Conservation (phyloP, 23 tunicate genomes). For the Aplidium turbinatum region DNA sequence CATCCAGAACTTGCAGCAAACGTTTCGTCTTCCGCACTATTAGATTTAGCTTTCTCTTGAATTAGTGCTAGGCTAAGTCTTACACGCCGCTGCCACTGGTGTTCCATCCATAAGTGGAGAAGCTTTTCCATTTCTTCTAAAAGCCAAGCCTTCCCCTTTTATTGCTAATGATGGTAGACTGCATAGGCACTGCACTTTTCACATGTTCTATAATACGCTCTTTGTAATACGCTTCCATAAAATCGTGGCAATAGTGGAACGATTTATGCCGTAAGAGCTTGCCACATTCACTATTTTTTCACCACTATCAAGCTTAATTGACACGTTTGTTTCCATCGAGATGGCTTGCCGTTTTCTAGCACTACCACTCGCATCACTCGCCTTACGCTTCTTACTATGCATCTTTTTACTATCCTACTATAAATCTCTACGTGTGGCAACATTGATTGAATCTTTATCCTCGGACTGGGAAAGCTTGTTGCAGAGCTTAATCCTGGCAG, state of each 20-base stretch:
- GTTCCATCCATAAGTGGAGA: constrained; percentile 30
- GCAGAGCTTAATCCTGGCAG: too few relatives aligned
- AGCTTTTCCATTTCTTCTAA: constrained; percentile 38
- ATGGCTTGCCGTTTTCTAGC: constrained; percentile 39
- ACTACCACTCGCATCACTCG: constrained; percentile 34
- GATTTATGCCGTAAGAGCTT: constrained; percentile 18
- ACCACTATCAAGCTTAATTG: constrained; percentile 39
- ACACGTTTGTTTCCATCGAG: constrained; percentile 46
- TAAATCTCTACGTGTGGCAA: too few relatives aligned
- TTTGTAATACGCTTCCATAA: constrained; percentile 31
- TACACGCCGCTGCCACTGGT: constrained; percentile 25
- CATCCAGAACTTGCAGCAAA: too few relatives aligned
- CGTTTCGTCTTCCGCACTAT: too few relatives aligned
- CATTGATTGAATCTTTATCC: too few relatives aligned
- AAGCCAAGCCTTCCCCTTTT: constrained; percentile 17
- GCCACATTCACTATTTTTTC: constrained; percentile 46
- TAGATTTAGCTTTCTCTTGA: constrained; percentile 30
- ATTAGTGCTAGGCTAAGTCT: constrained; percentile 21
- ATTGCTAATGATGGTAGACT: constrained; percentile 34
- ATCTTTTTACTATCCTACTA: neutral
- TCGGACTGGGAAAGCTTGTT: too few relatives aligned
- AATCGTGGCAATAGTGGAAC: constrained; percentile 37
- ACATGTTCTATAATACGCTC: constrained; percentile 40
- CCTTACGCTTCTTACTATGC: constrained; percentile 33
- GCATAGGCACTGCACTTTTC: constrained; percentile 37